Base-by-base conservation (phyloP, 2,797 vertebrate genomes). In the Notamacropus eugenii region DNA sequence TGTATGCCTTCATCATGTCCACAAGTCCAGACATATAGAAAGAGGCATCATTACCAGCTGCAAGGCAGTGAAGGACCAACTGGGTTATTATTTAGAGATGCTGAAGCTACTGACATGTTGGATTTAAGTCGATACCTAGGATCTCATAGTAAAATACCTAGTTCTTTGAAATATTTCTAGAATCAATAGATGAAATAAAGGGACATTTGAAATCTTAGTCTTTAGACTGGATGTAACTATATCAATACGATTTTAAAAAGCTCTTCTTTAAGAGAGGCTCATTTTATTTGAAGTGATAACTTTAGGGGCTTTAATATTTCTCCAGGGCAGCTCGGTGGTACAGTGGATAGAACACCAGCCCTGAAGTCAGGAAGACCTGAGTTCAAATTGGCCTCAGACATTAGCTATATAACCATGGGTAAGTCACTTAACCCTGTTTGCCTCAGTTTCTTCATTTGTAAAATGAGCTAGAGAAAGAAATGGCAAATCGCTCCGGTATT, bases 21-120 rank as follows among this genome's bases (percentile, higher is more conserved):
- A 6, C 87, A 27, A 27, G 14, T 59, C 54, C 2, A 54, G 62
- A 91, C 24, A 93, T 27, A 16, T 91, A 67, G 52, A 54, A 94
- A 95, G 95, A 91, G 54, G 57, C 92, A 95, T 97, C 95, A 96
- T 96, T 95, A 91, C 92, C 54, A 96, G 54, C 67, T 52, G 90
- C 74, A 96, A 96, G 96, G 95, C 0, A 94, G 54, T 74, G 24
- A 19, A 82, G 14, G 12, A 93, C 40, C 92, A 96, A 92, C 19
- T 55, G 52, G 9, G 9, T 46, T 46, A 91, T 90, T 90, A 90
- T n/a, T 13, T 40, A 92, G 28, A 90, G 55, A 74, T 90, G 52
- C 57, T 40, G 95, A 94, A 59, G 46, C n/a, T 95, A 93, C 94
- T 95, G 55, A 91, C 94, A 95, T 96, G 93, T n/a, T 62, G 46